Percentiles rank a stretch among this genome's conserved stretches.
phyloP scores from a whole-genome alignment of 2,888 invertebrate species.

The Drosophila leonis region DNA sequence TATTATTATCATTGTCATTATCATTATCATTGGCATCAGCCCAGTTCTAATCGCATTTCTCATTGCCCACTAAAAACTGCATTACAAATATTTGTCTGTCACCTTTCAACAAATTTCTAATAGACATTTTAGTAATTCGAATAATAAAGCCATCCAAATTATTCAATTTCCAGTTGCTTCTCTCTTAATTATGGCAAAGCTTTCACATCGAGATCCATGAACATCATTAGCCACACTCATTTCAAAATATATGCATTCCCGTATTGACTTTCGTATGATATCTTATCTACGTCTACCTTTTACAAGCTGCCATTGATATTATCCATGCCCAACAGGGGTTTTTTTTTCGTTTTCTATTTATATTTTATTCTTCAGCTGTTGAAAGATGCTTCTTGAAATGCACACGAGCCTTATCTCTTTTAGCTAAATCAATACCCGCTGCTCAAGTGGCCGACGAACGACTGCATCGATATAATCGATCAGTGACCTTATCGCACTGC shows the following conservation, averaged over 20 bases:
- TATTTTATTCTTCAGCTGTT: constrained; percentile 18
- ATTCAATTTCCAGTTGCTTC: constrained; percentile 1
- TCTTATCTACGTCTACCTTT: constrained; percentile 29
- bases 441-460: constrained; percentile 22
- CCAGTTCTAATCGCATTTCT: neutral
- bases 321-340: constrained; percentile 20
- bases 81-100: neutral
- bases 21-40: neutral
- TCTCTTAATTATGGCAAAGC: neutral
- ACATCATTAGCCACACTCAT: neutral
- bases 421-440: constrained; percentile 42
- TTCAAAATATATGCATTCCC: neutral
- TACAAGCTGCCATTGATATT: constrained; percentile 46
- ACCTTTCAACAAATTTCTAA: neutral
- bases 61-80: neutral
- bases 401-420: constrained; percentile 19
- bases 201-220: neutral
- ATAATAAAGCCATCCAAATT: constrained; percentile 3
- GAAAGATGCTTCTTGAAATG: constrained; percentile 41
- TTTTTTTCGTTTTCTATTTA: constrained; percentile 6
- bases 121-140: neutral
- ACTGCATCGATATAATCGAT: constrained; percentile 38
- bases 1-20: neutral
- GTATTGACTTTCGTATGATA: neutral
- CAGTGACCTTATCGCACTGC: constrained; percentile 54